Conservation (phyloP, 1,140 invertebrate genomes). For the Homarus americanus region DNA sequence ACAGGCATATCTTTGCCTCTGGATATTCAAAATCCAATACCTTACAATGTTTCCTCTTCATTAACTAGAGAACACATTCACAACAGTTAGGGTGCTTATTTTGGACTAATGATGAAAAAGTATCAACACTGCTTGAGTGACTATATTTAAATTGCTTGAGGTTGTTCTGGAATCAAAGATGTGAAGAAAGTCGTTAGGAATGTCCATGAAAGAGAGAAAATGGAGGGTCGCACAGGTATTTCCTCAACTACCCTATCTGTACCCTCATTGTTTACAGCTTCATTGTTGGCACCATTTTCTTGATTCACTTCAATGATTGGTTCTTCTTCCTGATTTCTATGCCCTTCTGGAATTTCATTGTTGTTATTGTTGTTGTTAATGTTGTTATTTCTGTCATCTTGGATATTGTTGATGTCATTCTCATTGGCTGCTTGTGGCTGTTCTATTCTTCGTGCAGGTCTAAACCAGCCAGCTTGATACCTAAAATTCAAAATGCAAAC, state of each 20-base stretch:
- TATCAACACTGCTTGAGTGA: not conserved
- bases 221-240: slow-evolving; percentile 43
- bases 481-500: no score
- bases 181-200: slow-evolving; percentile 54
- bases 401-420: not conserved
- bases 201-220: slow-evolving; percentile 45
- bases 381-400: slow-evolving; percentile 53
- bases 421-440: slow-evolving; percentile 1
- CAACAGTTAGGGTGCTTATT: not conserved
- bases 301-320: not conserved
- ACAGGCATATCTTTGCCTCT: not conserved
- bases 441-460: slow-evolving; percentile 33
- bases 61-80: not conserved
- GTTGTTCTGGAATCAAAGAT: slow-evolving; percentile 48
- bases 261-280: not conserved
- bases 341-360: slow-evolving; percentile 9
- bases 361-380: slow-evolving; percentile 45
- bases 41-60: not conserved
- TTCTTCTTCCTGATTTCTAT: not conserved
- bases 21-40: not conserved
- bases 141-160: slow-evolving; percentile 34
- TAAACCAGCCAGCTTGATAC: slow-evolving; percentile 58
- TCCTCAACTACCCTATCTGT: slow-evolving; percentile 27
- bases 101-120: not conserved
- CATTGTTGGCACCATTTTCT: not conserved